These are phyloP conservation scores for Thysanoteuthis rhombus DNA, from an alignment of 2,888 invertebrate species.

Conservation along the genomic window DNA sequence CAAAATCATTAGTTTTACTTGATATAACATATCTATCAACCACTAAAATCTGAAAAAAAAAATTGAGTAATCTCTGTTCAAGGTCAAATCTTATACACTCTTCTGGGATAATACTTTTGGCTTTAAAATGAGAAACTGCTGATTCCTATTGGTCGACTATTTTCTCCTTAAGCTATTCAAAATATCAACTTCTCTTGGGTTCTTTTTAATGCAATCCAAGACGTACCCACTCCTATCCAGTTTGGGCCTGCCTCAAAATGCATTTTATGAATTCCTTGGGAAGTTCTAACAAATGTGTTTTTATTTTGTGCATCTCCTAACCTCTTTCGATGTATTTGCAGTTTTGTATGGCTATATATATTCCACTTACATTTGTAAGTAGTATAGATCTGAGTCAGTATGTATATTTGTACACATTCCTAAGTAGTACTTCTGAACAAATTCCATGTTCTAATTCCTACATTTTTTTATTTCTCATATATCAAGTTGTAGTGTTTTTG, in stretches of 20 bases:
- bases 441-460: too few relatives aligned
- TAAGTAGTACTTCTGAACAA: too few relatives aligned
- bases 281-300: neutral
- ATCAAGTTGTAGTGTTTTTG: too few relatives aligned
- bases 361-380: too few relatives aligned
- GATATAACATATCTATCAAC: too few relatives aligned
- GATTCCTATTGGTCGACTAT: neutral
- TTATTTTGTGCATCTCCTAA: neutral
- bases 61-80: neutral
- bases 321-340: neutral
- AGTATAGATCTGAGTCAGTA: too few relatives aligned
- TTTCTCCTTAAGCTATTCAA: neutral
- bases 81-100: neutral
- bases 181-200: neutral
- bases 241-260: neutral
- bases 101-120: neutral
- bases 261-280: neutral
- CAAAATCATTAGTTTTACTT: too few relatives aligned
- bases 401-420: too few relatives aligned
- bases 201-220: neutral
- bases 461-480: too few relatives aligned
- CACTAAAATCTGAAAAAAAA: too few relatives aligned
- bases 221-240: neutral
- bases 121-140: neutral
- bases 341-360: too few relatives aligned